Conservation (phyloP, 1,140 invertebrate species). For the Pollicipes pollicipes region DNA sequence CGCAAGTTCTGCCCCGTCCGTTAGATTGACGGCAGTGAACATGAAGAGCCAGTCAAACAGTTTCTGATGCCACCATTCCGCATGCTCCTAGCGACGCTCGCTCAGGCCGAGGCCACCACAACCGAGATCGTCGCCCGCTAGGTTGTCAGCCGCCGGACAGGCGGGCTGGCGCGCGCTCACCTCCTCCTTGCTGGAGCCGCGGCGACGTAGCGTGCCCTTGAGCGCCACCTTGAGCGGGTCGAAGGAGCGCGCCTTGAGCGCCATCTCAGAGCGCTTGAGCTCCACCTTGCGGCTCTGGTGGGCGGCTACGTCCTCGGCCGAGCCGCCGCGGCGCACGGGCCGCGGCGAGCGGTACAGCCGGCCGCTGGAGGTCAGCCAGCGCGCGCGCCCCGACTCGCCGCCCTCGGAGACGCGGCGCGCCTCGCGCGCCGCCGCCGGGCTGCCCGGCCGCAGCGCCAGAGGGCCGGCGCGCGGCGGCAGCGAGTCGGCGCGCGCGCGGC, state of each 20-base stretch:
- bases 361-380: constrained; percentile 31
- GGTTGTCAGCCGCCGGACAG: no score
- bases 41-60: no score
- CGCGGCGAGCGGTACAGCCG: background rate
- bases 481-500: constrained; percentile 16
- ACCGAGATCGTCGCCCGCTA: no score
- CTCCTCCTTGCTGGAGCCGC: background rate
- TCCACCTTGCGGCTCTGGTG: background rate
- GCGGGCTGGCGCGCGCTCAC: background rate
- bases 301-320: background rate
- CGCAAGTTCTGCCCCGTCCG: no score
- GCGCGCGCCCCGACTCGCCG: constrained; percentile 25
- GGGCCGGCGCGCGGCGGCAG: constrained; percentile 16
- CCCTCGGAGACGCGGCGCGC: background rate
- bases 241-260: background rate
- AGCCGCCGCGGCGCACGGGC: background rate
- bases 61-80: no score
- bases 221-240: no score
- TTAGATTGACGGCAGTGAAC: no score
- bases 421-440: background rate
- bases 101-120: no score
- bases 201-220: no score
- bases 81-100: no score
- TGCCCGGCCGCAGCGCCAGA: no score
- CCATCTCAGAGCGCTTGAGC: background rate